Conservation (phyloP, 1,140 invertebrate genomes). For the Drosophila arizonae region DNA sequence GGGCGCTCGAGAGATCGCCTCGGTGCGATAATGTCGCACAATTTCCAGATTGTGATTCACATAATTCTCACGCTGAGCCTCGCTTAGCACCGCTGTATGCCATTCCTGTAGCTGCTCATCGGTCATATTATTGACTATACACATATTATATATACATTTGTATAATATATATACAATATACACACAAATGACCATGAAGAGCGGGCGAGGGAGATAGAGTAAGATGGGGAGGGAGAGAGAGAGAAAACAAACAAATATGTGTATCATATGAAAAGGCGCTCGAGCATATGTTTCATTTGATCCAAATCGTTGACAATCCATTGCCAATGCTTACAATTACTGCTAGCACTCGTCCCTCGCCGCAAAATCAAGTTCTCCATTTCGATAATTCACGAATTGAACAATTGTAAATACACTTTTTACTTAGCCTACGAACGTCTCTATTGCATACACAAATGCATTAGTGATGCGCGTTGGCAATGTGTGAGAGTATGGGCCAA, state of each 20-base stretch:
- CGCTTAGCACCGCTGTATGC: conserved; percentile 27
- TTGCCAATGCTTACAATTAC: conserved; percentile 6
- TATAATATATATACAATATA: neutral
- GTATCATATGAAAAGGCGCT: conserved; percentile 3
- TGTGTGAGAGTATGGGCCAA: neutral
- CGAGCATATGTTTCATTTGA: neutral
- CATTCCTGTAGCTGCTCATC: conserved; percentile 41
- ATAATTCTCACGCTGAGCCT: conserved; percentile 50
- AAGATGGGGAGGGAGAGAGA: too few species aligned
- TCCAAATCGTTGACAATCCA: too few species aligned
- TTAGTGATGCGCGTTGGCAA: conserved; percentile 8
- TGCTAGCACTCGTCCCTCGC: conserved; percentile 5
- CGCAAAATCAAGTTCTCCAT: conserved; percentile 7
- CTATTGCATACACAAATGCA: conserved; percentile 27
- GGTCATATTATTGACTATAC: conserved; percentile 47
- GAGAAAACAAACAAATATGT: conserved; percentile 10
- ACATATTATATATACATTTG: neutral
- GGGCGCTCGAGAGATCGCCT: conserved; percentile 29
- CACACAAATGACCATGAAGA: conserved; percentile 18
- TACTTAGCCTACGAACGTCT: conserved; percentile 2
- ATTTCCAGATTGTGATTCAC: conserved; percentile 50
- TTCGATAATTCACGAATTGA: neutral
- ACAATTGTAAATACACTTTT: neutral
- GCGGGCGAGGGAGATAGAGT: neutral
- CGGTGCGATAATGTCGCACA: conserved; percentile 43